A percentile compares a stretch with the other conserved stretches of the same genome.
These are phyloP conservation scores for Hippotragus niger DNA, from an alignment of 2,113 vertebrate genomes.

Conservation along the genomic window DNA sequence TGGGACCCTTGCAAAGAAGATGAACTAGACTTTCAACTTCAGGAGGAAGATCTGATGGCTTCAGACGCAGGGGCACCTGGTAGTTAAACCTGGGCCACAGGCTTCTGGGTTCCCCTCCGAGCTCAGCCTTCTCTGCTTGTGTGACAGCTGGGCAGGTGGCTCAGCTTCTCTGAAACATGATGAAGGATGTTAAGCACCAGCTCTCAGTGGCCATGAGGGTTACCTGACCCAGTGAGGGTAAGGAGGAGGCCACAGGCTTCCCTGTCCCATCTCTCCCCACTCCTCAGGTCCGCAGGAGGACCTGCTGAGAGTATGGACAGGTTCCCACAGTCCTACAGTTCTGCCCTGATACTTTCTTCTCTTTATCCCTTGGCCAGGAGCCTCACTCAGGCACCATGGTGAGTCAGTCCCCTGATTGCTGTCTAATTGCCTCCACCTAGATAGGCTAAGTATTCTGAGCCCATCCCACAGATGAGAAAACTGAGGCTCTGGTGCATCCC, in stretches of 20 bases:
- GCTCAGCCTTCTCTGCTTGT: neutral
- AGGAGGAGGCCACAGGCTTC: neutral
- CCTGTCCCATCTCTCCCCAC: neutral
- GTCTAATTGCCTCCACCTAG: neutral
- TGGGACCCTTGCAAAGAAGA: neutral
- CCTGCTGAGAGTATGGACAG: neutral
- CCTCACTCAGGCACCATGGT: neutral
- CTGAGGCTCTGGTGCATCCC: neutral
- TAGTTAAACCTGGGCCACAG: neutral
- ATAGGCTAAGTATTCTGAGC: neutral
- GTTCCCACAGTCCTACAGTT: neutral
- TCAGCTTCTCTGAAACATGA: neutral
- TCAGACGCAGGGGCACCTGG: neutral
- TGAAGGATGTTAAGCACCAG: neutral
- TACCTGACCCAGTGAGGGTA: neutral
- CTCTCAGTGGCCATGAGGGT: neutral
- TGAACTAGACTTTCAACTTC: slow-evolving; percentile 15
- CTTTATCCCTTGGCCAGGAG: neutral
- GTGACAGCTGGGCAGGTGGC: neutral
- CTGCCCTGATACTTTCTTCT: neutral
- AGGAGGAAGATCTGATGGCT: neutral
- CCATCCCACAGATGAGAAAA: neutral
- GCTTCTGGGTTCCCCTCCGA: neutral
- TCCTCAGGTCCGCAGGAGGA: neutral
- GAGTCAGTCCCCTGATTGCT: neutral